Percentiles rank a stretch among this genome's conserved stretches.
Evolutionary conservation across 2,888 invertebrate genomes (phyloP).

Genomic region (Flabesymbios commensalis): DNA sequence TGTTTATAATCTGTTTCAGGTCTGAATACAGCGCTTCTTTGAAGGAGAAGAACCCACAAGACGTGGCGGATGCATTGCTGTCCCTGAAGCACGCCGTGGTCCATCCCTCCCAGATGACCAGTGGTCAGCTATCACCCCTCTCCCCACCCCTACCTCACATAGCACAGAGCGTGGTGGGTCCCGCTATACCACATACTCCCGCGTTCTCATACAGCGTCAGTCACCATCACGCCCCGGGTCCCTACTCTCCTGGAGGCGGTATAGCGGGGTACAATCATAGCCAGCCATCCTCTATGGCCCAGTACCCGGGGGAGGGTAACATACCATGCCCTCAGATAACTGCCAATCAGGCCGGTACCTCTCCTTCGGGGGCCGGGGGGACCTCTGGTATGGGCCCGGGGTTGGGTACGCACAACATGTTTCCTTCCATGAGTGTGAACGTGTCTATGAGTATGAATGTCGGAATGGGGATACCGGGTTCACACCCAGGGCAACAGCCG

Average conservation of each 20-base stretch:
- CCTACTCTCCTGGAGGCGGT: neutral
- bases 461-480: no score
- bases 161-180: neutral
- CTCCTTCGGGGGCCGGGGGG: neutral
- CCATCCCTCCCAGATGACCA: slow-evolving; percentile 65
- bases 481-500: no score
- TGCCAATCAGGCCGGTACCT: no score
- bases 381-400: neutral
- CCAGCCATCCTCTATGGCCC: neutral
- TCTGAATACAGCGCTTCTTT: no score
- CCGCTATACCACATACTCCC: slow-evolving; percentile 7
- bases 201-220: slow-evolving; percentile 24
- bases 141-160: neutral
- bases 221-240: slow-evolving; percentile 56
- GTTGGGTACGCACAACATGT: slow-evolving; percentile 49
- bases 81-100: slow-evolving; percentile 87
- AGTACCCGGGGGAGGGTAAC: neutral
- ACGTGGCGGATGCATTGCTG: slow-evolving; percentile 81
- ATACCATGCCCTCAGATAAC: no score
- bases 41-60: slow-evolving; percentile 1
- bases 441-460: slow-evolving; percentile 99
- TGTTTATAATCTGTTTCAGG: no score
- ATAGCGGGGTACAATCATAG: neutral
- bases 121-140: neutral
- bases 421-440: slow-evolving; percentile 94